Base-by-base conservation (phyloP, 1,140 invertebrate species). In the Macrostomum lignano region DNA sequence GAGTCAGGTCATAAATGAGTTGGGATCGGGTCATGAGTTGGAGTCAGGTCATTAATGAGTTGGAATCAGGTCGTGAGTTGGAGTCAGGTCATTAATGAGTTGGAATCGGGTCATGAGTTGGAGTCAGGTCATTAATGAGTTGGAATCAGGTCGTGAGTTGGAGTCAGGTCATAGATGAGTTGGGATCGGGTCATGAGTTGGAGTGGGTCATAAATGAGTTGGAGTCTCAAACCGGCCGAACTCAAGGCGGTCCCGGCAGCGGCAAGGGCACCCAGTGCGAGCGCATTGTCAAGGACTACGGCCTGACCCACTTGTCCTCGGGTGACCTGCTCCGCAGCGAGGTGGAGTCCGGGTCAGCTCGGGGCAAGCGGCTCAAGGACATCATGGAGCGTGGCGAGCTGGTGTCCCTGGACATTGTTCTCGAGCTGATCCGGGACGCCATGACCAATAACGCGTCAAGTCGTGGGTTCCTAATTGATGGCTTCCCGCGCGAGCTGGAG, bases 391-490 rank as follows among this genome's bases (percentile, higher is more conserved):
- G 67, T n/a, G 77, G 77, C 5, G 74, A 79, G 48, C 63, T 79
- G 52, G 73, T 73, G 2, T 65, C 73, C 0, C 55, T 68, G 53
- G 52, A 58, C 40, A 46, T 48, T 25, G 55, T 59, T 3, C 36
- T 59, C 11, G 42, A 42, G 10, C 36, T 59, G 24, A 36, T 59
- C 24, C 46, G 42, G 38, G 48, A 59, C 26, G 47, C 49, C 9
- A 57, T 59, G 49, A 19, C 48, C n/a, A 24, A 19, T 21, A 25
- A 46, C 3, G 31, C 42, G 2, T n/a, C n/a, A n/a, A n/a, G n/a
- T n/a, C n/a, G n/a, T n/a, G n/a, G n/a, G n/a, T 69, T 82, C 36
- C 64, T 88, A 31, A 67, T 88, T 20, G 78, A 82, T 49, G 78
- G 78, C 1, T 86, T 73, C 55, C 79, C 81, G 0, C 61, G 77